Conservation (phyloP, 2,797 vertebrate genomes). For the Propithecus deckenii region DNA sequence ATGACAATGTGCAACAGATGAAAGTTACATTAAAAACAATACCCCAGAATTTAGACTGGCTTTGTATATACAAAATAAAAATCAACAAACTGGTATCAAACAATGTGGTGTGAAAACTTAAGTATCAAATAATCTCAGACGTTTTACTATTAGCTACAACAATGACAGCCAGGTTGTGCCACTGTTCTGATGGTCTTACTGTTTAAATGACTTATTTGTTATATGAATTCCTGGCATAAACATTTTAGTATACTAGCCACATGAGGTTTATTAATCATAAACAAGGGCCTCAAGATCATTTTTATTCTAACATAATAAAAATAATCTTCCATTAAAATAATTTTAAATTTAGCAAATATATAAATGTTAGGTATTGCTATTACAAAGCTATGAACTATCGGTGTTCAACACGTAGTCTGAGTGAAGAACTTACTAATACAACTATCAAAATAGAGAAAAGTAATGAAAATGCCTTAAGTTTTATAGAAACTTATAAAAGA, state of each 20-base stretch:
- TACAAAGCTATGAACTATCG: background rate
- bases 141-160: background rate
- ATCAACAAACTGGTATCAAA: background rate
- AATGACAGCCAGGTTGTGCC: background rate
- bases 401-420: background rate
- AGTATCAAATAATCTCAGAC: background rate
- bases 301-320: constrained; percentile 13
- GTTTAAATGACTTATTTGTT: background rate
- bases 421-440: background rate
- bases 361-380: background rate
- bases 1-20: background rate
- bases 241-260: background rate
- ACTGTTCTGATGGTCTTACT: background rate
- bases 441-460: background rate
- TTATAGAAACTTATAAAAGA: background rate
- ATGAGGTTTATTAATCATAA: background rate
- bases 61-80: background rate
- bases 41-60: background rate
- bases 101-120: background rate
- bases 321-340: background rate
- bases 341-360: background rate
- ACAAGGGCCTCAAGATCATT: background rate
- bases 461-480: background rate
- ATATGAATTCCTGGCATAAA: background rate
- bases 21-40: background rate